Percentiles rank a stretch among this genome's conserved stretches.
Evolutionary conservation across 2,113 vertebrate genomes (phyloP).

Genomic region (Corythornis madagascariensis): DNA sequence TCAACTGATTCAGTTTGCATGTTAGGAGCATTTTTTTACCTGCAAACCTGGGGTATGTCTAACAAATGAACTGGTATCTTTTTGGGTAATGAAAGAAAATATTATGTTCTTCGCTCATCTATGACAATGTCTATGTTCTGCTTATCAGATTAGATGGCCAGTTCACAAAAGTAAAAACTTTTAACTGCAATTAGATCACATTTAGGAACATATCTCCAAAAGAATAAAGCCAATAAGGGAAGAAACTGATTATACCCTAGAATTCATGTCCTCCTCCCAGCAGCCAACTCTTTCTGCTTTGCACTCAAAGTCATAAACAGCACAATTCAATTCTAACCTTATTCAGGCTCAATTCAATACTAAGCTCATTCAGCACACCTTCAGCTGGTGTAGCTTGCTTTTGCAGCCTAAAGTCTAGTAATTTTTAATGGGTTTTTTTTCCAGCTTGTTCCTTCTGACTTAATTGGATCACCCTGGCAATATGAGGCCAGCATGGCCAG

Average conservation of each 20-base stretch:
- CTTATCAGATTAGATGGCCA: background rate
- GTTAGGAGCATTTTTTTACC: background rate
- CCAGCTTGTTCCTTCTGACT: background rate
- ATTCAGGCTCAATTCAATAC: background rate
- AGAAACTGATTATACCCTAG: background rate
- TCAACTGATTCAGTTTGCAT: background rate
- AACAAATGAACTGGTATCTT: background rate
- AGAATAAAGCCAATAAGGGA: background rate
- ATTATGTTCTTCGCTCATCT: background rate
- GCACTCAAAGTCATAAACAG: background rate
- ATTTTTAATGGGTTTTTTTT: background rate
- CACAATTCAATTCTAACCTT: background rate
- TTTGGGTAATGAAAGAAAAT: background rate
- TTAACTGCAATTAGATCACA: background rate
- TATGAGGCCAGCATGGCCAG: background rate
- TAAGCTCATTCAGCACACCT: background rate
- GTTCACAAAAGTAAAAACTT: background rate
- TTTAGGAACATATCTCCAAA: background rate
- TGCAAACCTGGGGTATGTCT: background rate
- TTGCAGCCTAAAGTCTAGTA: background rate
- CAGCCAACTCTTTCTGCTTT: background rate
- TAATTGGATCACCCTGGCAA: background rate
- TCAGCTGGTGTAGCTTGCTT: background rate
- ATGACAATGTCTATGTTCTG: background rate
- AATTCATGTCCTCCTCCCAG: background rate